Conservation (phyloP, 1,140 invertebrate genomes). For the Magallana ariakensis region DNA sequence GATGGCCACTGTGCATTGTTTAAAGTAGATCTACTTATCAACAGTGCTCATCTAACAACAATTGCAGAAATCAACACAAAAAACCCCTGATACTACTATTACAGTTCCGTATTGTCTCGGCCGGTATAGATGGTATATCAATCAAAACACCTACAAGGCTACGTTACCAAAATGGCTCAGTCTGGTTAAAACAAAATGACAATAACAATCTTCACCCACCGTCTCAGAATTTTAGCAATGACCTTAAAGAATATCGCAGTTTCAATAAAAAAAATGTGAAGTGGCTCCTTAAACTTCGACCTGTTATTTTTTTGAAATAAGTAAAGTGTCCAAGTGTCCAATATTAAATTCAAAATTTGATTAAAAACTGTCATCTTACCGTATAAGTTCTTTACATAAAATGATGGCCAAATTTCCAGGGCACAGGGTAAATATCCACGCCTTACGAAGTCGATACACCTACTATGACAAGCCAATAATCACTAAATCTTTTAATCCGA, state of each 20-base stretch:
- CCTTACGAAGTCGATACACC: neutral
- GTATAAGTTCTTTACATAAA: neutral
- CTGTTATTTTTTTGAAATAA: neutral
- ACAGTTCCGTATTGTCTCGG: neutral
- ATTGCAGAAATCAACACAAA: conserved; percentile 34
- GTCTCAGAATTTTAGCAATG: too few relatives aligned
- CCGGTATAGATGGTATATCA: neutral
- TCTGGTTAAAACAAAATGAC: too few relatives aligned
- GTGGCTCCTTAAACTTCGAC: neutral
- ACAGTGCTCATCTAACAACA: conserved; percentile 24
- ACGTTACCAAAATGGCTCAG: too few relatives aligned
- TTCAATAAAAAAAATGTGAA: neutral
- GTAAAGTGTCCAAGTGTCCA: neutral
- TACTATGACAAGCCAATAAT: conserved; percentile 11
- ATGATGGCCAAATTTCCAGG: neutral
- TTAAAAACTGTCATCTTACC: neutral
- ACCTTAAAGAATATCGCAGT: neutral
- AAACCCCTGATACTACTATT: neutral
- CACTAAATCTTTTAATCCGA: conserved; percentile 23
- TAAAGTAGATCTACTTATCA: conserved; percentile 32
- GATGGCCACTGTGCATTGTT: conserved; percentile 30
- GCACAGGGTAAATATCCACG: neutral
- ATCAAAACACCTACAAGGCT: neutral
- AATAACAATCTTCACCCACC: too few relatives aligned
- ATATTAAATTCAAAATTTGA: neutral